Percentiles rank a stretch among this genome's conserved stretches.
Evolutionary conservation across 2,888 invertebrate genomes (phyloP).

Genomic region (Phengaris alcon): DNA sequence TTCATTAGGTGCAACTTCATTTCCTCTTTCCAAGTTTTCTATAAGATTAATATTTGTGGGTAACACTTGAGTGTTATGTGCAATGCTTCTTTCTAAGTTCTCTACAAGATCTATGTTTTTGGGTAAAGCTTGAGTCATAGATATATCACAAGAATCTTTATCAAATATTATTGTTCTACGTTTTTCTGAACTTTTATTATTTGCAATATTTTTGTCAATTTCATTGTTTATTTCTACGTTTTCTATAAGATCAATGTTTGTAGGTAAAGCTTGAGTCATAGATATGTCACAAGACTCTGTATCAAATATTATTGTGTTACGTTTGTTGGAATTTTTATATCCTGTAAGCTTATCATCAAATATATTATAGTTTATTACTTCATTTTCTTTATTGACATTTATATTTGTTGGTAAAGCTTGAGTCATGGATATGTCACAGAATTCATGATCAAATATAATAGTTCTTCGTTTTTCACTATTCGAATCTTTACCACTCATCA

Average conservation of each 20-base stretch:
- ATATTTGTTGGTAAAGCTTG: constrained; percentile 37
- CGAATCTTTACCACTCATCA: neutral
- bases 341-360: neutral
- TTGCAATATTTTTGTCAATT: too few relatives aligned
- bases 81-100: neutral
- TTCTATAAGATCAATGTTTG: too few relatives aligned
- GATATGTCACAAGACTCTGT: too few relatives aligned
- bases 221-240: too few relatives aligned
- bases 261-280: too few relatives aligned
- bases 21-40: neutral
- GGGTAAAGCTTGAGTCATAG: constrained; percentile 4
- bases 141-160: too few relatives aligned
- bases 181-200: constrained; percentile 25
- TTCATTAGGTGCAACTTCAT: neutral
- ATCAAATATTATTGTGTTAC: too few relatives aligned
- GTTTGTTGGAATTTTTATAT: neutral
- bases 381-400: constrained; percentile 11
- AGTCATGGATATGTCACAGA: constrained; percentile 24
- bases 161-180: too few relatives aligned
- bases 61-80: too few relatives aligned
- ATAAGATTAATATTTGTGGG: constrained; percentile 23
- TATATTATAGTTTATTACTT: neutral
- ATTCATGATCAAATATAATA: constrained; percentile 19
- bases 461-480: constrained; percentile 13
- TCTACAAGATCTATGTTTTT: constrained; percentile 8